Base-by-base conservation (phyloP, 2,797 vertebrate species). In the Melanotaenia trifasciata region DNA sequence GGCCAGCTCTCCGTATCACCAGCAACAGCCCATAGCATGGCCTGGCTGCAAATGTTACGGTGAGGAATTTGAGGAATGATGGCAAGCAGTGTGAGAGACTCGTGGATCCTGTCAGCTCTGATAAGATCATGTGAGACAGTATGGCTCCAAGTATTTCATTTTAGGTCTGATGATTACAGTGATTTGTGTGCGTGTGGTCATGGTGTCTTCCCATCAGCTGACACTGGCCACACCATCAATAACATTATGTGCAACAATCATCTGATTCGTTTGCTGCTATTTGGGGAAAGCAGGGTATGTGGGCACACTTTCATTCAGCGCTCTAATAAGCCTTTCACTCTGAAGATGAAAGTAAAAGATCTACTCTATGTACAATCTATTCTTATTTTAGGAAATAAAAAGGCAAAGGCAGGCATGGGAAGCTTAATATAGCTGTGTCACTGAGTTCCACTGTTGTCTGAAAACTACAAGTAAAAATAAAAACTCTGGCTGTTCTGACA, bases 21-120 rank as follows among this genome's bases (percentile, higher is more conserved):
- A 13, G 60, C 45, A 63, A 76, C 24, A 78, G 68, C 68, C 59
- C 38, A 58, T 65, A 45, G 83, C 73, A 53, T 0, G 16, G 67
- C 38, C 30, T 26, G 1, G 5, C 74, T 3, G 22, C 51, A 38
- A 74, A 84, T 74, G 77, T 69, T 56, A 68, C 32, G 24, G 51
- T 50, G 9, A 80, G 82, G 92, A 94, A 94, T 93, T 91, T n/a
- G 26, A 74, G 72, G 92, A 92, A 92, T 82, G 89, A 81, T 26
- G 53, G 75, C 50, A 76, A 64, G 56, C 73, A 58, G 69, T 67
- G 77, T 79, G 84, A 85, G 86, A 79, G 74, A 85, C 92, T 89
- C 82, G 84, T 84, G 89, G 86, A 86, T 89, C 81, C 73, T 83
- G 74, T 87, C 79, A 76, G 83, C 82, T 89, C 83, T 75, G 78